phyloP scores from a whole-genome alignment of 2,113 vertebrate species.

The Aegotheles bennettii region DNA sequence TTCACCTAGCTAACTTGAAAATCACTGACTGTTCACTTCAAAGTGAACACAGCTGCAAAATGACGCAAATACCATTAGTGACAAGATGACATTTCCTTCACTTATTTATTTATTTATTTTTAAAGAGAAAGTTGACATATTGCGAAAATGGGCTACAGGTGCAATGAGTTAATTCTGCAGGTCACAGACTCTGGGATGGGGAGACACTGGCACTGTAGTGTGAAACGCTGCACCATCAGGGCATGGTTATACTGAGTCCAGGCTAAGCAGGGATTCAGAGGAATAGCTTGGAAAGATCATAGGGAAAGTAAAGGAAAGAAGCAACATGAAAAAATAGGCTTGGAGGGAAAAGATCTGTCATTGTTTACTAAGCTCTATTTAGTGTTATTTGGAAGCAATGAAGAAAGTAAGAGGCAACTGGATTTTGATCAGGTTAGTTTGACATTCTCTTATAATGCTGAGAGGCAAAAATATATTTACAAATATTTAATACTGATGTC shows the following conservation, averaged over 20 bases:
- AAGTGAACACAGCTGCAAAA: constrained; percentile 61
- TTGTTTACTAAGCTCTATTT: constrained; percentile 2
- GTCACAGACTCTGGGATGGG: neutral
- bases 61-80: neutral
- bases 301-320: neutral
- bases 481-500: neutral
- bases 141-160: constrained; percentile 43
- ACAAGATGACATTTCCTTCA: constrained; percentile 11
- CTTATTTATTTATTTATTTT: neutral
- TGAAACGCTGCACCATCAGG: neutral
- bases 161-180: constrained; percentile 39
- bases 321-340: neutral
- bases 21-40: constrained; percentile 45
- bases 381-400: neutral
- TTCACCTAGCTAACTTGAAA: constrained; percentile 51
- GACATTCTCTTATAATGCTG: neutral
- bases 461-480: neutral
- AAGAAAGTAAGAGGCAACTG: neutral
- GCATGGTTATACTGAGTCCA: neutral
- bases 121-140: neutral
- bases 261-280: neutral
- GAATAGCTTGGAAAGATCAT: neutral
- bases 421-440: neutral
- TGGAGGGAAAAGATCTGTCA: neutral
- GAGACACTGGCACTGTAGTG: neutral